A percentile compares a stretch with the other conserved stretches of the same genome.
phyloP scores from a whole-genome alignment of 1,140 invertebrate species.

The Agrilus planipennis region DNA sequence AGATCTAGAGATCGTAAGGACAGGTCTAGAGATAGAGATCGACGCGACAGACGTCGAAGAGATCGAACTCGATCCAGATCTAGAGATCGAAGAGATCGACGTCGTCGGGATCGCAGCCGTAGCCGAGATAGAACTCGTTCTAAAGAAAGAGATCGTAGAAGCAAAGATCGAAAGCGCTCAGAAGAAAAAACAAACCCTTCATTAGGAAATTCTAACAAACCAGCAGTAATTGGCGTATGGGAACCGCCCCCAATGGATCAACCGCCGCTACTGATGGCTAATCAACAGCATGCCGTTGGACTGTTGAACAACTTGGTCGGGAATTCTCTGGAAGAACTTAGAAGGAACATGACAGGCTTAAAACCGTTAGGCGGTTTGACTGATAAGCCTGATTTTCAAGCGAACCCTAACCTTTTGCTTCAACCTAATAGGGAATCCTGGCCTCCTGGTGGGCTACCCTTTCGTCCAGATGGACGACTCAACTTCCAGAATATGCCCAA shows the following conservation, averaged over 20 bases:
- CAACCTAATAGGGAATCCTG: too few species aligned
- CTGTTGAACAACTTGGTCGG: too few species aligned
- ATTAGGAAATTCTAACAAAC: conserved; percentile 1
- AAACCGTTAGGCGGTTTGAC: too few species aligned
- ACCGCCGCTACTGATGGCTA: too few species aligned
- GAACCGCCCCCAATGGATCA: conserved; percentile 14
- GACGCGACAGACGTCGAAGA: conserved; percentile 31
- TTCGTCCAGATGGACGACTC: too few species aligned
- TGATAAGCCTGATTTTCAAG: too few species aligned
- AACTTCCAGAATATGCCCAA: too few species aligned
- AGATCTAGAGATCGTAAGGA: conserved; percentile 31
- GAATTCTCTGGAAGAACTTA: too few species aligned
- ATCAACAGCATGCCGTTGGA: too few species aligned
- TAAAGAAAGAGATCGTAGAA: conserved; percentile 34
- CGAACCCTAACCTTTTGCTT: too few species aligned
- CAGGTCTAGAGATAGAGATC: conserved; percentile 31
- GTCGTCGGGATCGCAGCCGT: conserved; percentile 33
- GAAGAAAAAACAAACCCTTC: conserved; percentile 7
- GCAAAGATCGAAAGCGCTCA: conserved; percentile 21
- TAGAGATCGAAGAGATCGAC: conserved; percentile 28
- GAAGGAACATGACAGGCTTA: too few species aligned
- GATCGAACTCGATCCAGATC: conserved; percentile 38
- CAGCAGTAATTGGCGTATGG: conserved; percentile 17
- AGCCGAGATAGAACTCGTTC: conserved; percentile 38
- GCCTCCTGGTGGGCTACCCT: too few species aligned